Conservation (phyloP, 1,140 invertebrate species). For the Panagrolaimus sp. region DNA sequence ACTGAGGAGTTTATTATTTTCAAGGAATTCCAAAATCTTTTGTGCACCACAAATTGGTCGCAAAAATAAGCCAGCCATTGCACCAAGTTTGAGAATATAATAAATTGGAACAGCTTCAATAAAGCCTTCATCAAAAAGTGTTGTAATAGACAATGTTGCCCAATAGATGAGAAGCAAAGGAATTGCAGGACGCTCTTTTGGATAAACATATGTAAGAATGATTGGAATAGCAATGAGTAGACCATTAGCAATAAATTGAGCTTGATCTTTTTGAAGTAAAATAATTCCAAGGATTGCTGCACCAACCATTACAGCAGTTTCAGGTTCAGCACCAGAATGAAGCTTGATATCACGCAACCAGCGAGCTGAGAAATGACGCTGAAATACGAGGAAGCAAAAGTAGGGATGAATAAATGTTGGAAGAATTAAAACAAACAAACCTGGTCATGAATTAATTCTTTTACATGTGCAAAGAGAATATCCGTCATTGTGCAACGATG, state of each 20-base stretch:
- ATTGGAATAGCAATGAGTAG: slow-evolving; percentile 29
- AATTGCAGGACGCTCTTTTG: slow-evolving; percentile 28
- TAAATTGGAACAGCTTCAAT: slow-evolving; percentile 34
- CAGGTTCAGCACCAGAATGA: slow-evolving; percentile 20
- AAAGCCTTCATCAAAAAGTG: slow-evolving; percentile 28
- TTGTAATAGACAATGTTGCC: not conserved
- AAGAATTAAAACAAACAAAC: too few relatives aligned
- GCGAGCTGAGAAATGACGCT: slow-evolving; percentile 24
- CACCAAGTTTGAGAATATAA: slow-evolving; percentile 35
- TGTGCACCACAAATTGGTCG: slow-evolving; percentile 25
- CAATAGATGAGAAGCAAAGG: slow-evolving; percentile 31
- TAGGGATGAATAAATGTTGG: too few relatives aligned
- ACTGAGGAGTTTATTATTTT: slow-evolving; percentile 1
- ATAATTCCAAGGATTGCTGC: slow-evolving; percentile 20
- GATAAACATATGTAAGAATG: slow-evolving; percentile 31
- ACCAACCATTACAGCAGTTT: slow-evolving; percentile 24
- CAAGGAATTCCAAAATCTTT: slow-evolving; percentile 29
- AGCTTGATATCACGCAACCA: slow-evolving; percentile 9
- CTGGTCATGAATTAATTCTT: too few relatives aligned
- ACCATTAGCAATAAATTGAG: slow-evolving; percentile 33
- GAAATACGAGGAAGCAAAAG: too few relatives aligned
- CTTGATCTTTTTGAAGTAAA: slow-evolving; percentile 22
- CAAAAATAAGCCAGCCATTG: slow-evolving; percentile 34
- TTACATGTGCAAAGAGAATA: too few relatives aligned
- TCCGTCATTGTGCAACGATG: too few relatives aligned